A percentile compares a stretch with the other conserved stretches of the same genome.
phyloP scores from a whole-genome alignment of 1,140 invertebrate genomes.

The Hylaeus anthracinus region DNA sequence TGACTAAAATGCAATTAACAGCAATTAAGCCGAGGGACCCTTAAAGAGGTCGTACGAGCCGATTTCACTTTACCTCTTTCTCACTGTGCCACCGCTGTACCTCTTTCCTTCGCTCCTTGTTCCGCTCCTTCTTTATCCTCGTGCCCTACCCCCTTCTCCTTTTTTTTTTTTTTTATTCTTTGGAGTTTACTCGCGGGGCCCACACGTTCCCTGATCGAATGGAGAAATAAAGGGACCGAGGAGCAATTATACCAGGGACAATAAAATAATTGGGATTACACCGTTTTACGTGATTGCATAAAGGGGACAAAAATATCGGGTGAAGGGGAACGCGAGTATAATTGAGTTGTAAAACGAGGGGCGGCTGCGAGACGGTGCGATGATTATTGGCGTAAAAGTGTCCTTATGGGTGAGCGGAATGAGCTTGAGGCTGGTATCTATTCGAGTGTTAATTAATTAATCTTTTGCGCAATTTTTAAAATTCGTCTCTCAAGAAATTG shows the following conservation, averaged over 20 bases:
- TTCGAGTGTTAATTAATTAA: too few relatives aligned
- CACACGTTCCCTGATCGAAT: neutral
- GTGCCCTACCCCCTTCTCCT: too few relatives aligned
- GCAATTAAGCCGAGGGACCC: constrained; percentile 60
- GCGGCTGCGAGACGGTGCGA: neutral
- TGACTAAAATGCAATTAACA: constrained; percentile 71
- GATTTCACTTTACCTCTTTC: constrained; percentile 31
- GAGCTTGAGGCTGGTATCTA: neutral
- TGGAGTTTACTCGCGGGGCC: neutral
- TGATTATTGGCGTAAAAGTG: neutral
- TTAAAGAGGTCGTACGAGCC: constrained; percentile 30
- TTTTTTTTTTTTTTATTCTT: neutral
- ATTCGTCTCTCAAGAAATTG: too few relatives aligned
- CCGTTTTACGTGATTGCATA: neutral
- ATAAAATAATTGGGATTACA: constrained; percentile 11
- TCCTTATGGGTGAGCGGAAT: neutral
- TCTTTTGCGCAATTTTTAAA: too few relatives aligned
- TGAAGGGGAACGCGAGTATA: neutral
- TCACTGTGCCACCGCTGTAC: neutral
- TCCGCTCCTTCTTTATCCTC: neutral
- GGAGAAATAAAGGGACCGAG: neutral
- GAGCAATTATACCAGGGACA: neutral
- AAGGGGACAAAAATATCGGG: neutral
- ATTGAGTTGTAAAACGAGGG: neutral
- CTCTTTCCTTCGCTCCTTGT: neutral